Evolutionary conservation across 2,888 invertebrate species (phyloP), one percentile per base, ranked within the genome.

Genomic region (Lissocephala sabroskyi): DNA sequence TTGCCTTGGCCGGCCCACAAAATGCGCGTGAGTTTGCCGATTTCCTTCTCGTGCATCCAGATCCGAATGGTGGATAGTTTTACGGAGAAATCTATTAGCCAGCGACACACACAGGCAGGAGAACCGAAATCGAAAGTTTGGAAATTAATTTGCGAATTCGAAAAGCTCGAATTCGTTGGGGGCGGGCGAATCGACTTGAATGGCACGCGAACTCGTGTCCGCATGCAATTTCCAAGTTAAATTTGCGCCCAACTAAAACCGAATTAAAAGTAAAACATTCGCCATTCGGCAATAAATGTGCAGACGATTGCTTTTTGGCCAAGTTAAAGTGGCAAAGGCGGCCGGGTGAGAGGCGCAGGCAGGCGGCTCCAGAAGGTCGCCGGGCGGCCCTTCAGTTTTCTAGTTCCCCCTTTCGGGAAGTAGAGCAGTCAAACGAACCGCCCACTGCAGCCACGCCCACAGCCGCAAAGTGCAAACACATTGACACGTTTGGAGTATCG

Each of bases 21-120:
- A 3, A 96, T 93, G 78, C 92, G 91, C 85, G 96, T 95, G 67
- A 96, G 86, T 65, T 93, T 92, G 42, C 89, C 89, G 82, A 96
- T 88, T 84, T 96, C 95, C 83, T 93, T 90, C 84, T 96, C 96
- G 84, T 96, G 95, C 73, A 96, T 95, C 97, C 97, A 97, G 86
- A 96, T 96, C 65, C 96, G 88, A 60, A 97, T 96, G 80, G 95
- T 96, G 62, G 96, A 93, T 49, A 92, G 89, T 75, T 92, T 93
- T 73, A 94, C 90, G 79, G 92, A 91, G 81, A 93, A 86, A 82
- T 89, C 94, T 92, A 84, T 76, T 65, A 64, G 49, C 36, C 5
- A 6, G 13, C 28, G 26, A 26, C 10, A 29, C 56, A 39, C n/a
- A n/a, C n/a, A 39, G 19, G 45, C 16, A 42, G 1, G n/a, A 37